Evolutionary conservation across 2,888 invertebrate species (phyloP), one percentile per base, ranked within the genome.

Genomic region (Andrena camellia): DNA sequence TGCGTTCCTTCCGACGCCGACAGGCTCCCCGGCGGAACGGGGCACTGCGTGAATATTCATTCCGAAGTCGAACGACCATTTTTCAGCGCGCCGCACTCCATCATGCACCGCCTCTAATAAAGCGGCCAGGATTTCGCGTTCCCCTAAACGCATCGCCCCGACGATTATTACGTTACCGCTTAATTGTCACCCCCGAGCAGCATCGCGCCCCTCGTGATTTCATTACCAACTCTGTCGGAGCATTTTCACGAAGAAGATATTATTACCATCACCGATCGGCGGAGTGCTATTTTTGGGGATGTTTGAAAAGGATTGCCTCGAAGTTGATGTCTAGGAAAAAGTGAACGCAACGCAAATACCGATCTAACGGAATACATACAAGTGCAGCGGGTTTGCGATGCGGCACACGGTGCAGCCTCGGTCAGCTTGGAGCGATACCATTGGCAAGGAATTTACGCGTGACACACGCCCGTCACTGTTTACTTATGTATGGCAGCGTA

Each of bases 31-130:
- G 48, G 70, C 29, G 33, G 23, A 57, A 52, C 52, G 33, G 54
- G 20, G 7, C 54, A 23, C 20, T 42, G 77, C 80, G 78, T 86
- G 86, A 83, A 87, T 87, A 87, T 87, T 87, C 87, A 83, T 87
- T 78, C 76, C 71, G 85, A 79, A 70, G 54, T 57, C 26, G 68
- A 70, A 77, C 64, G 68, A 59, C 64, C 35, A 60, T 74, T 74
- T 72, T 69, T 48, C 50, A 29, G 5, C 17, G 5, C 17, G 33
- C 54, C 54, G 13, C 42, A 31, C 60, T 63, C 54, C 69, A 66
- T 20, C 60, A 63, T 42, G 33, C 57, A 57, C 33, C 64, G 26
- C n/a, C 48, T 42, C 67, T 62, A 64, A 80, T 80, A 78, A 59
- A 64, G 8, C 67, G 35, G 23, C 8, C 23, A n/a, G 62, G 59